Conservation (phyloP, 1,140 invertebrate genomes). For the Drosophila repletoides region DNA sequence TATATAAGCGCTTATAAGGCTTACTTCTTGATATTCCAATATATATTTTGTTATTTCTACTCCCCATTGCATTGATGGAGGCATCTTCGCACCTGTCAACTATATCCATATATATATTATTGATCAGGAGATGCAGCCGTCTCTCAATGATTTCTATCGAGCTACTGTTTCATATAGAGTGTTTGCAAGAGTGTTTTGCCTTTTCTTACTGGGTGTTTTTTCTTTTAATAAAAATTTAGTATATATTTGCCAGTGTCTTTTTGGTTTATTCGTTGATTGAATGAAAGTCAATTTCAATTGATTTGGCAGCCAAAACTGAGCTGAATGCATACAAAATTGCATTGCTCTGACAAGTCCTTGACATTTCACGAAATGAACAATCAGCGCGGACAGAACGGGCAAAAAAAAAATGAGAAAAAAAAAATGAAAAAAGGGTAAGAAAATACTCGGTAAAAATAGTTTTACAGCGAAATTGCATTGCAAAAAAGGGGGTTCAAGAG, state of each 20-base stretch:
- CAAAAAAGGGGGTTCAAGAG: conserved; percentile 35
- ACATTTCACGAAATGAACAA: conserved; percentile 72
- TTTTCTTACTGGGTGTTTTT: background rate
- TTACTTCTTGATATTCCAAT: no score
- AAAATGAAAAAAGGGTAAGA: conserved; percentile 1
- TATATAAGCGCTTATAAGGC: no score
- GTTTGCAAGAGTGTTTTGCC: no score
- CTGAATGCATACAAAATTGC: conserved; percentile 69
- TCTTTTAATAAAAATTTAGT: background rate
- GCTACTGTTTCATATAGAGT: no score
- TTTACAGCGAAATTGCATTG: conserved; percentile 45
- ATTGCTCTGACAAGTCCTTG: conserved; percentile 70
- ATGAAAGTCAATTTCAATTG: conserved; percentile 48
- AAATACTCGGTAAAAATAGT: conserved; percentile 53
- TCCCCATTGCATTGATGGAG: no score
- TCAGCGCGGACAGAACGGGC: conserved; percentile 2
- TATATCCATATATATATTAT: no score
- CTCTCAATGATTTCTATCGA: no score
- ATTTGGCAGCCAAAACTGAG: conserved; percentile 18
- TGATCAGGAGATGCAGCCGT: no score
- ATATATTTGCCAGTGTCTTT: no score
- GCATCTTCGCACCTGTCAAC: no score
- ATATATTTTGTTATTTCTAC: no score
- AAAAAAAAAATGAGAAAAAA: background rate
- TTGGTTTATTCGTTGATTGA: conserved; percentile 47